Base-by-base conservation (phyloP, 1,140 invertebrate genomes). In the Yoshiicerus persimilis region DNA sequence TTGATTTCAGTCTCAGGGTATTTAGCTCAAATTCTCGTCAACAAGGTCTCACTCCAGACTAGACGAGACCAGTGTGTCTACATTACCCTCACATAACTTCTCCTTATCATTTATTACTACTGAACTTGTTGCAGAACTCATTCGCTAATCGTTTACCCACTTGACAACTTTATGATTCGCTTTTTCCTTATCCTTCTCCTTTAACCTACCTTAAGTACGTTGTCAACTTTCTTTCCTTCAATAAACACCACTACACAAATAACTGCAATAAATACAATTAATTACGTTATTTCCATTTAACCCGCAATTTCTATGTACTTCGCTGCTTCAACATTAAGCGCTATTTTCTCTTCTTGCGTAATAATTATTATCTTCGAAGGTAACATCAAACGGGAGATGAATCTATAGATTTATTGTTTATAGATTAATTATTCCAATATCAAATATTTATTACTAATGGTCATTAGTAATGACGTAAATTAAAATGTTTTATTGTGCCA, bases 21-120 rank as follows among this genome's bases (percentile, higher is more conserved):
- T 80, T 80, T 80, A 80, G 75, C 75, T 80, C 75, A 80, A 80
- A 80, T 32, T 34, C 75, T 80, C 75, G 75, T 80, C 75, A 80
- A 80, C 75, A 80, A 80, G 75, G 75, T 80, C 75, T 80, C 75
- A 80, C 75, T 80, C 75, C 75, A 38, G 4, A 80, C 75, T 34
- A 38, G 75, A 30, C 64, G 27, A 38, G 32, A 80, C 32, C 75
- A 23, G 75, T 38, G 34, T 34, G 47, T n/a, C 47, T 56, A 56
- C 47, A 56, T 32, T 38, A 80, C 32, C 20, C 30, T 80, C 13
- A 80, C 30, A 80, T 80, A 23, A 80, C 75, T 70, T 70, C 66
- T 70, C 66, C 66, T 70, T 70, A 70, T 70, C 66, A 70, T 70
- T 70, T 70, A 70, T 70, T 70, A 70, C 66, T 70, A 30, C 66